Percentiles rank a stretch among this genome's conserved stretches.
phyloP scores from a whole-genome alignment of 2,888 invertebrate genomes.

The Habroteleia sp. region DNA sequence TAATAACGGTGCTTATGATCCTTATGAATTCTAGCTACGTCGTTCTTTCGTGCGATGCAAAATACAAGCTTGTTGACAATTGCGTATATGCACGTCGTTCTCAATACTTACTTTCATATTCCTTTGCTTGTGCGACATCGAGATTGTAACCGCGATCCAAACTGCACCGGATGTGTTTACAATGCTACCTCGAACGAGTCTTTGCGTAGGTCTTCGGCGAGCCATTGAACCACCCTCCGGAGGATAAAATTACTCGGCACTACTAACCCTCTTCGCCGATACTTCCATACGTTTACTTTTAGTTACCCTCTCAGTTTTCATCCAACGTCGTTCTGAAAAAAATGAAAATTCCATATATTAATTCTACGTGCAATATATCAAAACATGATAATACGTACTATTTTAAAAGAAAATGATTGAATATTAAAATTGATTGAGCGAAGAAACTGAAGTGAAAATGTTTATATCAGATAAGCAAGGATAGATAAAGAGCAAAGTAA shows the following conservation, averaged over 20 bases:
- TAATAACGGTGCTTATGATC: constrained; percentile 23
- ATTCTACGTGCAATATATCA: too few relatives aligned
- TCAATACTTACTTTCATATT: constrained; percentile 32
- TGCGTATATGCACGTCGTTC: constrained; percentile 22
- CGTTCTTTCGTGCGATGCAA: constrained; percentile 2
- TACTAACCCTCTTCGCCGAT: constrained; percentile 14
- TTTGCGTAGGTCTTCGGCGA: constrained; percentile 40
- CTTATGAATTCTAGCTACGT: neutral
- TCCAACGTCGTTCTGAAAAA: constrained; percentile 4
- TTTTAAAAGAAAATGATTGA: too few relatives aligned
- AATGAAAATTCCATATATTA: neutral
- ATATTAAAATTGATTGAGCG: too few relatives aligned
- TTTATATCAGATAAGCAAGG: too few relatives aligned
- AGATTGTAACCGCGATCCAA: constrained; percentile 61
- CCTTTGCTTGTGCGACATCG: constrained; percentile 32
- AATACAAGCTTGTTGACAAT: constrained; percentile 30
- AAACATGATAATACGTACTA: too few relatives aligned
- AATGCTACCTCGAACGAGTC: constrained; percentile 65
- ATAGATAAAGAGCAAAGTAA: neutral
- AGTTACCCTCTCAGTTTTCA: neutral
- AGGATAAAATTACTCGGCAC: constrained; percentile 52
- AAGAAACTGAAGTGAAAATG: too few relatives aligned
- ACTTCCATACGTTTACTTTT: constrained; percentile 8
- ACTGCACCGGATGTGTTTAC: constrained; percentile 67
- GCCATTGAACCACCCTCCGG: constrained; percentile 23